Base-by-base conservation (phyloP, 2,113 vertebrate species). In the Phalacrocorax pelagicus region DNA sequence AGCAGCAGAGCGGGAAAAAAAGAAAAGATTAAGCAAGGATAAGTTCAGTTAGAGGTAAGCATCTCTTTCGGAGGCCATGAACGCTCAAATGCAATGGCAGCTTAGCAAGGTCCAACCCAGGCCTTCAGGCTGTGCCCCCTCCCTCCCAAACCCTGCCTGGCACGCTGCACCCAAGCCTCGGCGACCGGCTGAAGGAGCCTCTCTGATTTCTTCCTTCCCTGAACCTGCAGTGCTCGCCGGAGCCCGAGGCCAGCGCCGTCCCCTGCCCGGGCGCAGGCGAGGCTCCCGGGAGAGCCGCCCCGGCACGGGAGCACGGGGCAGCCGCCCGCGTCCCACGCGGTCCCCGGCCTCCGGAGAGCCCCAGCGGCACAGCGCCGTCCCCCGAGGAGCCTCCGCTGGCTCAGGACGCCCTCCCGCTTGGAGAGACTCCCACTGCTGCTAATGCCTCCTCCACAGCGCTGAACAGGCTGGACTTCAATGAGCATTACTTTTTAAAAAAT, bases 21-120 rank as follows among this genome's bases (percentile, higher is more conserved):
- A 98, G 98, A 98, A 97, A 94, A 98, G 98, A 98, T 98, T 98
- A 99, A 97, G 99, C 98, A 98, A 98, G 98, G 98, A 97, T 98
- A 98, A 99, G 98, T 98, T 98, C 98, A 97, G 98, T 99, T 98
- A 99, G 98, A 98, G 96, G 96, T 96, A 96, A 98, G 98, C 97
- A 98, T 97, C 96, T 97, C 93, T 96, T 97, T 95, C 15, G 52
- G 98, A 98, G 98, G 97, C 98, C 95, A 89, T 96, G 98, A 98
- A 98, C 63, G 94, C 97, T 95, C 34, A 90, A 95, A 98, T 96
- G 97, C 97, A 97, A 98, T 98, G 98, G 98, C 98, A 98, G 98
- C 98, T 98, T 83, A 94, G 94, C 92, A 81, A 54, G 93, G 96
- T 90, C 95, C 86, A 71, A 66, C 61, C 72, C 88, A 71, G 84